Evolutionary conservation across 2,888 invertebrate species (phyloP).

Genomic region (Scelioninae gen. 2): DNA sequence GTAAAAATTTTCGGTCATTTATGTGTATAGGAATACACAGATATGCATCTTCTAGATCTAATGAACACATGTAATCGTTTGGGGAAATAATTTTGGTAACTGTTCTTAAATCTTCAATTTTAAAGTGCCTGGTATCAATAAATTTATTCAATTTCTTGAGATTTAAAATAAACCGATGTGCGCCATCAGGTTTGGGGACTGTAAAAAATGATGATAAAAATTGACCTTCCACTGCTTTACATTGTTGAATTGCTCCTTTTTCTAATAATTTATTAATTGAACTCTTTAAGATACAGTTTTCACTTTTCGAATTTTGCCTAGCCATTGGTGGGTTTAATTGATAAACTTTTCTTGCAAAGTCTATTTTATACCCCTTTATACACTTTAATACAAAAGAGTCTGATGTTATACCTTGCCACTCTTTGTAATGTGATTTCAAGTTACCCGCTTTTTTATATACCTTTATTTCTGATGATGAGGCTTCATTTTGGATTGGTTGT

Average conservation of each 20-base stretch:
- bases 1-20: constrained; percentile 54
- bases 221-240: constrained; percentile 18
- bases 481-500: constrained; percentile 31
- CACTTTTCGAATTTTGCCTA: constrained; percentile 12
- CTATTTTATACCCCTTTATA: constrained; percentile 41
- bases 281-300: constrained; percentile 1
- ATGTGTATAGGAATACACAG: constrained; percentile 49
- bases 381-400: constrained; percentile 37
- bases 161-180: constrained; percentile 47
- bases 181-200: constrained; percentile 42
- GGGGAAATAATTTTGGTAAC: constrained; percentile 38
- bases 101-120: constrained; percentile 48
- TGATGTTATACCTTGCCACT: constrained; percentile 40
- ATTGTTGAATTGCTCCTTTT: constrained; percentile 31
- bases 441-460: constrained; percentile 46
- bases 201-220: constrained; percentile 48
- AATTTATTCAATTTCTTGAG: constrained; percentile 47
- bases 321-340: too few relatives aligned
- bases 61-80: too few relatives aligned
- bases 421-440: constrained; percentile 10
- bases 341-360: constrained; percentile 14
- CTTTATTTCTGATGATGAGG: background rate
- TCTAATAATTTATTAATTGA: constrained; percentile 25
- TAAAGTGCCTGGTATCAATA: constrained; percentile 43
- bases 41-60: too few relatives aligned